Evolutionary conservation across 2,113 vertebrate species (phyloP).

Genomic region (Diphyllodes magnificus): DNA sequence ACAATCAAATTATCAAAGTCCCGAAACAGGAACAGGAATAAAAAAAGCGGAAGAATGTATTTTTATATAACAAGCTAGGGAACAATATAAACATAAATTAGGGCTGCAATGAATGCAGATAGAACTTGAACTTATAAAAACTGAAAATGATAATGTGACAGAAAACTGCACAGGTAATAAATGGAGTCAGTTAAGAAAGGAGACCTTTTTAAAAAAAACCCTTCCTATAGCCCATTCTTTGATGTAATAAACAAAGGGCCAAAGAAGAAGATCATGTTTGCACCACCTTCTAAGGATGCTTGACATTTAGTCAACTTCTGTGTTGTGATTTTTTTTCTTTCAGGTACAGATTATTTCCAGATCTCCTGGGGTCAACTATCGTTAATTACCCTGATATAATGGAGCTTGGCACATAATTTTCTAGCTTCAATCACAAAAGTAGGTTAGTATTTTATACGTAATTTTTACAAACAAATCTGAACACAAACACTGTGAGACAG

Average conservation of each 20-base stretch:
- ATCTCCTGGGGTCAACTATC: not conserved
- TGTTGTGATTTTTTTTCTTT: not conserved
- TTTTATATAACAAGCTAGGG: not conserved
- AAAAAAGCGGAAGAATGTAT: not conserved
- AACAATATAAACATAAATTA: not conserved
- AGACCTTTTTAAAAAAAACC: not conserved
- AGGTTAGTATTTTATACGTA: not conserved
- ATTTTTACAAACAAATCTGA: not conserved
- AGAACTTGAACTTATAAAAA: not conserved
- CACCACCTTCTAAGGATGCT: not conserved
- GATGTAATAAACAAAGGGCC: not conserved
- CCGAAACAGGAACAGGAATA: not conserved
- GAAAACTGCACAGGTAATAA: not conserved
- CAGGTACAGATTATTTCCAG: not conserved
- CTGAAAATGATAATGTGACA: not conserved
- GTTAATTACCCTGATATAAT: not conserved
- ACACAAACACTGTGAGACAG: not conserved
- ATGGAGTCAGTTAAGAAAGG: not conserved
- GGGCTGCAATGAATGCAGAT: not conserved
- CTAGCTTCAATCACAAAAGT: not conserved
- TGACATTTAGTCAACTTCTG: not conserved
- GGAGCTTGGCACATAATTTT: not conserved
- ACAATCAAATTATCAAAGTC: not conserved
- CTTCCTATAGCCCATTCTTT: not conserved
- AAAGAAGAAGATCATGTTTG: not conserved